Evolutionary conservation across 2,797 vertebrate genomes (phyloP).

Genomic region (Zenarchopterus dispar): DNA sequence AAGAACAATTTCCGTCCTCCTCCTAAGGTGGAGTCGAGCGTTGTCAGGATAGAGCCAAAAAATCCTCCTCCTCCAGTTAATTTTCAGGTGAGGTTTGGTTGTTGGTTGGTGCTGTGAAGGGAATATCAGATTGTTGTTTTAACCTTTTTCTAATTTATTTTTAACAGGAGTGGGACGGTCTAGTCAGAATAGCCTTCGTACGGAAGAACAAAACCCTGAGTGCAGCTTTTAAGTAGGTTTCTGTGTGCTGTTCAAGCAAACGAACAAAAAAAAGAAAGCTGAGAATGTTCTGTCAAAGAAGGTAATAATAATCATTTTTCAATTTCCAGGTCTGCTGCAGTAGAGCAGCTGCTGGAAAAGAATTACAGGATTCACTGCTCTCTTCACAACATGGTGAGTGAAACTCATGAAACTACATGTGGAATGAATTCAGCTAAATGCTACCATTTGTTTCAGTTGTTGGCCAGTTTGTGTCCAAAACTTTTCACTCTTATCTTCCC

Average conservation of each 20-base stretch:
- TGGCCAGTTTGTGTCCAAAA: background rate
- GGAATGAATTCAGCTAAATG: background rate
- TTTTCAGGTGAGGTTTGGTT: constrained; percentile 87
- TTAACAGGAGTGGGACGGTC: constrained; percentile 96
- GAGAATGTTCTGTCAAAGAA: background rate
- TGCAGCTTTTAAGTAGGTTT: constrained; percentile 94
- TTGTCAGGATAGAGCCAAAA: constrained; percentile 97
- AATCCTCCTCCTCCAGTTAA: constrained; percentile 97
- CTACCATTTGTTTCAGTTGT: no score
- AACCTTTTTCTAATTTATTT: constrained; percentile 22
- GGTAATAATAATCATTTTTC: background rate
- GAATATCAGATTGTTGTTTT: background rate
- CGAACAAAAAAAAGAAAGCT: no score
- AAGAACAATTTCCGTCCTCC: constrained; percentile 98
- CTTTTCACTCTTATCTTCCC: constrained; percentile 24
- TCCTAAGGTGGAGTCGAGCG: constrained; percentile 98
- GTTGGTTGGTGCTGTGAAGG: background rate
- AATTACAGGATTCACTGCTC: constrained; percentile 98
- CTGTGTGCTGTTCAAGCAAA: background rate
- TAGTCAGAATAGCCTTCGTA: constrained; percentile 96
- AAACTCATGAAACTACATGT: background rate
- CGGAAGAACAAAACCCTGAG: constrained; percentile 97
- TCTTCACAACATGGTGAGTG: constrained; percentile 89
- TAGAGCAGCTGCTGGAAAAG: constrained; percentile 94
- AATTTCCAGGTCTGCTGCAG: constrained; percentile 86